Percentiles rank a stretch among this genome's conserved stretches.
Evolutionary conservation across 2,113 vertebrate genomes (phyloP).

Genomic region (Sorex araneus): DNA sequence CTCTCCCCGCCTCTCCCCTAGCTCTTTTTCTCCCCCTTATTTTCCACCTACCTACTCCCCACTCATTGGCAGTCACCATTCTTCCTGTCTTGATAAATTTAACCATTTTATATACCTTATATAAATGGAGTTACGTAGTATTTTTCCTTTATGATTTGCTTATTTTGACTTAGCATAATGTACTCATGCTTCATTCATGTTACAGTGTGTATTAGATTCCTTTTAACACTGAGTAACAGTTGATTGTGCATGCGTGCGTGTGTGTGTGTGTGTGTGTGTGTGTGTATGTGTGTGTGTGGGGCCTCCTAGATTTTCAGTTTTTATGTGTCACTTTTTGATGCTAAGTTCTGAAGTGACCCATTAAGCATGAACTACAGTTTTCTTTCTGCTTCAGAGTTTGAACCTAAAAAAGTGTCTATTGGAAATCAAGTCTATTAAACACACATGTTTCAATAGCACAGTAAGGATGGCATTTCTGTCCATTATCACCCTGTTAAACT

Average conservation of each 20-base stretch:
- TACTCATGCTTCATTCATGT: no score
- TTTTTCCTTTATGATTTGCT: no score
- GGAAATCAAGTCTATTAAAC: constrained; percentile 62
- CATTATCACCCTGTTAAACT: constrained; percentile 68
- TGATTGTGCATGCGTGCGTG: neutral
- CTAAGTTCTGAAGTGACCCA: constrained; percentile 49
- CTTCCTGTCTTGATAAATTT: no score
- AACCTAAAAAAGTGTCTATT: constrained; percentile 38
- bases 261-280: no score
- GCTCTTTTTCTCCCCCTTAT: neutral
- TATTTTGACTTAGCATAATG: no score
- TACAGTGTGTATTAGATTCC: neutral
- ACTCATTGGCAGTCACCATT: neutral
- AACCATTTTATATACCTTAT: no score
- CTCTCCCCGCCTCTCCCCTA: neutral
- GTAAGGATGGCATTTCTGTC: constrained; percentile 70
- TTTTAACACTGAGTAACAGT: neutral
- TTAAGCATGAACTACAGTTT: constrained; percentile 36
- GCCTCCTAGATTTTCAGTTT: neutral
- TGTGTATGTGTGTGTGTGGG: neutral
- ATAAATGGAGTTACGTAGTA: no score
- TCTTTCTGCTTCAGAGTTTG: constrained; percentile 53
- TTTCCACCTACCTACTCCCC: neutral
- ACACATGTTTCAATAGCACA: constrained; percentile 66
- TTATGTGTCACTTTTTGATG: constrained; percentile 41